Evolutionary conservation across 2,888 invertebrate genomes (phyloP).

Genomic region (Sicus ferrugineus): DNA sequence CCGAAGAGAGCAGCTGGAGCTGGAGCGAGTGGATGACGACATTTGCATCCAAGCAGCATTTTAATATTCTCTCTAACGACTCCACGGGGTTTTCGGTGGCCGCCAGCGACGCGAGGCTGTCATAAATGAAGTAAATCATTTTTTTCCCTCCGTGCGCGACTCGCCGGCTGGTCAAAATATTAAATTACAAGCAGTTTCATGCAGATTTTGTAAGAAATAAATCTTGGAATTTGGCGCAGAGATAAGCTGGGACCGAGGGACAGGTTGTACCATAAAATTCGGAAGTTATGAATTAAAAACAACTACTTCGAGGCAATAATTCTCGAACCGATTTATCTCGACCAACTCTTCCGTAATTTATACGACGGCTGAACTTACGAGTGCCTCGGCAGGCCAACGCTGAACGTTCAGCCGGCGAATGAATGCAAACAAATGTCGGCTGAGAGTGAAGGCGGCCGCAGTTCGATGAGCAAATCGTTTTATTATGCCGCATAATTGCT

Average conservation of each 20-base stretch:
- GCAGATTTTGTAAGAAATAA: slow-evolving; percentile 16
- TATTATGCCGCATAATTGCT: slow-evolving; percentile 48
- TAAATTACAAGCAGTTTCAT: slow-evolving; percentile 35
- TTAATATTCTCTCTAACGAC: slow-evolving; percentile 43
- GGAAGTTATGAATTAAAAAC: too few species aligned
- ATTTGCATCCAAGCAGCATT: slow-evolving; percentile 41
- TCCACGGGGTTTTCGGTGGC: slow-evolving; percentile 33
- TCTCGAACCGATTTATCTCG: background rate
- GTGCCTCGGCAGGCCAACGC: too few species aligned
- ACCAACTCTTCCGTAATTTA: background rate
- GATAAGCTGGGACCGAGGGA: slow-evolving; percentile 29
- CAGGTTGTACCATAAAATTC: too few species aligned
- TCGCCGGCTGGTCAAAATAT: slow-evolving; percentile 36
- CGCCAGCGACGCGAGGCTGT: slow-evolving; percentile 14
- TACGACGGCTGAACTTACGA: too few species aligned
- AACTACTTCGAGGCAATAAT: too few species aligned
- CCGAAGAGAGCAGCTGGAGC: too few species aligned
- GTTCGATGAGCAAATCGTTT: slow-evolving; percentile 43
- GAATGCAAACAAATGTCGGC: too few species aligned
- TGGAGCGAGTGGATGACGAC: too few species aligned
- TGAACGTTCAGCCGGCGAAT: too few species aligned
- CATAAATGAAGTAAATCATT: slow-evolving; percentile 38
- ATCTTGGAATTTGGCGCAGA: slow-evolving; percentile 13
- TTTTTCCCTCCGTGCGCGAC: background rate
- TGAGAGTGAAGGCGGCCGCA: too few species aligned